Evolutionary conservation across 1,140 invertebrate species (phyloP).

Genomic region (Trichonephila clavipes): DNA sequence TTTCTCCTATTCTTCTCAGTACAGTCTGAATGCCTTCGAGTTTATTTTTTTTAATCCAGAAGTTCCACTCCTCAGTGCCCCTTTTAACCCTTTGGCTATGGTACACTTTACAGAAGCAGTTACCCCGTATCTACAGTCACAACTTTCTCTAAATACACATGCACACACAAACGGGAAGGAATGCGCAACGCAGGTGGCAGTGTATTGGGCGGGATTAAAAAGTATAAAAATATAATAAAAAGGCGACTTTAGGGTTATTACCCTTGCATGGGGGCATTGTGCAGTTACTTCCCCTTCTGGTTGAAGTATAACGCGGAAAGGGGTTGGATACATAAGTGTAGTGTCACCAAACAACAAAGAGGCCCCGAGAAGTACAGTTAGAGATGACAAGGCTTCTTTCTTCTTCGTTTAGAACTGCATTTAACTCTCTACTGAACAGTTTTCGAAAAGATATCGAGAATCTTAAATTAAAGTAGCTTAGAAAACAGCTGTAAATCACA

Average conservation of each 20-base stretch:
- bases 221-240: constrained; percentile 33
- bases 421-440: too few species aligned
- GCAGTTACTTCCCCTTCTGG: constrained; percentile 12
- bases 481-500: too few species aligned
- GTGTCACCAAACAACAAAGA: constrained; percentile 23
- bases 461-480: too few species aligned
- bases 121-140: neutral
- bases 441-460: too few species aligned
- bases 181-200: constrained; percentile 8
- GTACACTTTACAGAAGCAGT: neutral
- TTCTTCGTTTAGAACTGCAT: too few species aligned
- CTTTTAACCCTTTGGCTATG: neutral
- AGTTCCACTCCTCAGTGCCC: neutral
- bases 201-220: constrained; percentile 7
- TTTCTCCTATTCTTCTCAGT: neutral
- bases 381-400: too few species aligned
- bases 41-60: neutral
- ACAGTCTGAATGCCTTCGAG: neutral
- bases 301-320: constrained; percentile 19
- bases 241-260: constrained; percentile 19
- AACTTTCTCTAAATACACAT: neutral
- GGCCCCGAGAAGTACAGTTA: too few species aligned
- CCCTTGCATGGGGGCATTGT: neutral
- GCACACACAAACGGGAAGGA: neutral
- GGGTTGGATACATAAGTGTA: neutral